A percentile compares a stretch with the other conserved stretches of the same genome.
These are phyloP conservation scores for Pteropus alecto DNA, from an alignment of 2,113 vertebrate species.

Conservation along the genomic window DNA sequence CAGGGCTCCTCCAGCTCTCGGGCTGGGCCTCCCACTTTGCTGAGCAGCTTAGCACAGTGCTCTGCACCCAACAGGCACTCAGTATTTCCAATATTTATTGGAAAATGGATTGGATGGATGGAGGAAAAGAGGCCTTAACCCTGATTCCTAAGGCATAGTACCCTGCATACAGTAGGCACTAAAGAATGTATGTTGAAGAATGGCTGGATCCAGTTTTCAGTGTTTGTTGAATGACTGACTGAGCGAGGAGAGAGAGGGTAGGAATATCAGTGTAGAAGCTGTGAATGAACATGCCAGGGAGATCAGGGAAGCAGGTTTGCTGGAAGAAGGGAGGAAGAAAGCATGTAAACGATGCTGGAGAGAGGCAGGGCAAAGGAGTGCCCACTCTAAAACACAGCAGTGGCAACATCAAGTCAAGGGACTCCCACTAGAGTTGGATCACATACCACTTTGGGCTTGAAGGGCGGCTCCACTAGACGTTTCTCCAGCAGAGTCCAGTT, in stretches of 20 bases:
- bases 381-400: neutral
- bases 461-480: slow-evolving; percentile 92
- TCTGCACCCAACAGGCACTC: neutral
- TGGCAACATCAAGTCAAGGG: rapidly evolving
- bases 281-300: neutral
- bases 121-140: neutral
- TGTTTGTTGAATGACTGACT: neutral
- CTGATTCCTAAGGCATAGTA: neutral
- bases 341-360: neutral
- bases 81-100: neutral
- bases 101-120: neutral
- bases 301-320: neutral
- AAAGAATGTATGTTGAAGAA: neutral
- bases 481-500: slow-evolving; percentile 92
- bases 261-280: neutral
- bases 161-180: neutral
- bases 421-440: neutral
- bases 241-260: neutral
- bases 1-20: neutral
- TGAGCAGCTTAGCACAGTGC: neutral
- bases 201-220: neutral
- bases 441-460: slow-evolving; percentile 97
- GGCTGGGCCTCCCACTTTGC: neutral
- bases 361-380: neutral
- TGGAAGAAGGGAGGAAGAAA: neutral